Conservation (phyloP, 2,797 vertebrate species). For the Balearica regulorum region DNA sequence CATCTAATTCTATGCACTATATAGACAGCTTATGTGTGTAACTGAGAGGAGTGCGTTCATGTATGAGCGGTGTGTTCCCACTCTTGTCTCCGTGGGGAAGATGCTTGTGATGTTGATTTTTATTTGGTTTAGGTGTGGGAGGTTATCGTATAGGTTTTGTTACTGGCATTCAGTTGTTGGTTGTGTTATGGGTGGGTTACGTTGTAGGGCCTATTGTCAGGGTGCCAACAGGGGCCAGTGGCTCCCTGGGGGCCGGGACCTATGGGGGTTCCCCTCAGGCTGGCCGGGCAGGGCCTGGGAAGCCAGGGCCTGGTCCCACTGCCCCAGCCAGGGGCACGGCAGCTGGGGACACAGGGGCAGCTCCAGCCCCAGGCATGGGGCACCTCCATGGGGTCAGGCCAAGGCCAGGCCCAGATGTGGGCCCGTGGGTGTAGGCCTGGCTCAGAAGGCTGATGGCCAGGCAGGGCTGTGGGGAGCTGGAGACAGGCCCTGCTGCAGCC, state of each 20-base stretch:
- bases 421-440: no score
- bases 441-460: background rate
- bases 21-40: background rate
- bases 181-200: background rate
- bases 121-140: background rate
- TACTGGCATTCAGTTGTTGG: background rate
- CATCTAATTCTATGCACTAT: background rate
- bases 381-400: background rate
- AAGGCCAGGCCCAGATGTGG: background rate
- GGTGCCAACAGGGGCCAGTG: background rate
- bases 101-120: background rate
- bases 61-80: accelerated
- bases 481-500: accelerated
- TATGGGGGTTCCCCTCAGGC: background rate
- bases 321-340: background rate
- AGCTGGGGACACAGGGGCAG: background rate
- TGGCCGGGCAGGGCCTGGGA: no score
- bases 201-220: accelerated
- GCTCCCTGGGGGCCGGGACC: background rate
- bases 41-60: accelerated
- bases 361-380: background rate
- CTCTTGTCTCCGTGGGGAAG: background rate
- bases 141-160: background rate
- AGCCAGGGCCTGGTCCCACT: no score
- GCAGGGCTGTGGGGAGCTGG: background rate